A percentile compares a stretch with the other conserved stretches of the same genome.
Evolutionary conservation across 2,888 invertebrate species (phyloP).

Genomic region (Rhagium mordax): DNA sequence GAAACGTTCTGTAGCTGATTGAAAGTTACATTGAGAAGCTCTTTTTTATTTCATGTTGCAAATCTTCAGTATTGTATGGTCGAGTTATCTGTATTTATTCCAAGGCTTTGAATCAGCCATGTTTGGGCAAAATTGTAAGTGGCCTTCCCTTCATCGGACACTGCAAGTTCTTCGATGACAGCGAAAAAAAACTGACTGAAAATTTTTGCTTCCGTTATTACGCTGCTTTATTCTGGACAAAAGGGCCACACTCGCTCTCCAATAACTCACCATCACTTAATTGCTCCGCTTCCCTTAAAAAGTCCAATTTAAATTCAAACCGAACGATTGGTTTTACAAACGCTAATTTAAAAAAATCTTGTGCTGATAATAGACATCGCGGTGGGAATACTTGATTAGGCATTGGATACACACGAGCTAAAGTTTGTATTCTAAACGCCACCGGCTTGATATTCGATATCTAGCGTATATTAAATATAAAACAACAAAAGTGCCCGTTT

Average conservation of each 20-base stretch:
- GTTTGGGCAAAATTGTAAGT: no score
- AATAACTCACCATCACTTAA: not conserved
- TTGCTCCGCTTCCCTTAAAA: not conserved
- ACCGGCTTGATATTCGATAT: not conserved
- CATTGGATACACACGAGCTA: not conserved
- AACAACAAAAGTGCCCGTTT: not conserved
- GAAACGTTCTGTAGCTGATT: no score
- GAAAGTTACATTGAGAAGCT: no score
- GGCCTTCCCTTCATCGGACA: no score
- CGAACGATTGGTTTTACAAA: not conserved
- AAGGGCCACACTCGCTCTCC: not conserved
- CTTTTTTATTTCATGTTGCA: no score
- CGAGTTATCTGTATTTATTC: no score
- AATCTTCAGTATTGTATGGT: no score
- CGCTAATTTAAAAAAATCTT: constrained; percentile 10
- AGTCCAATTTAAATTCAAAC: not conserved
- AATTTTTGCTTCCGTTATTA: no score
- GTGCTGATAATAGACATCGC: not conserved
- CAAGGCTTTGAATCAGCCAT: no score
- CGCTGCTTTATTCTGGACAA: not conserved
- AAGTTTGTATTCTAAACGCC: not conserved
- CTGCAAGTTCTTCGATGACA: no score
- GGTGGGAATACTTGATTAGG: constrained; percentile 12
- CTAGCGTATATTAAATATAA: not conserved
- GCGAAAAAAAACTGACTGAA: no score